Percentiles rank a stretch among this genome's conserved stretches.
Evolutionary conservation across 2,888 invertebrate species (phyloP).

Genomic region (Hemithea aestivaria): DNA sequence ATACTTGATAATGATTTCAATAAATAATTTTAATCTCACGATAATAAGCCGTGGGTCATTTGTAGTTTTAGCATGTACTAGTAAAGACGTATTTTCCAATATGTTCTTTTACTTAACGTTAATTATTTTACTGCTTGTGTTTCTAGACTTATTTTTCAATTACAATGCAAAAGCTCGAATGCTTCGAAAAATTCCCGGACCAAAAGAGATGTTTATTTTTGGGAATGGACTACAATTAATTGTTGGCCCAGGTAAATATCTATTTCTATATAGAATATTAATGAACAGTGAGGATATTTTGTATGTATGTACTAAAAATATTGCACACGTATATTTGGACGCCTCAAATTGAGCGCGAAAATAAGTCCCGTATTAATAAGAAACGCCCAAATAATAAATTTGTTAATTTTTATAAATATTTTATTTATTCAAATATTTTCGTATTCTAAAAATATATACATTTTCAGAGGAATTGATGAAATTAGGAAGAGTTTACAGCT

Average conservation of each 20-base stretch:
- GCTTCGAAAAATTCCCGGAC: constrained; percentile 44
- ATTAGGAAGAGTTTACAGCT: constrained; percentile 34
- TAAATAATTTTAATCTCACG: no score
- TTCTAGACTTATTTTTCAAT: constrained; percentile 38
- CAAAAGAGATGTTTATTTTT: constrained; percentile 36
- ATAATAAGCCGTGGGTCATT: background rate
- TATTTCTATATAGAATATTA: no score
- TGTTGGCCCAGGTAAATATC: constrained; percentile 39
- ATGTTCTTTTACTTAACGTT: constrained; percentile 34
- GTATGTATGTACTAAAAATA: no score
- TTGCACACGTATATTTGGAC: no score
- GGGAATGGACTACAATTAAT: constrained; percentile 39
- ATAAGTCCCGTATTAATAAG: no score
- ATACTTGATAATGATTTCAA: no score
- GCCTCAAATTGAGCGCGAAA: no score
- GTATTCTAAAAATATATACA: constrained; percentile 1
- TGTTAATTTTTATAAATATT: no score
- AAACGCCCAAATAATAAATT: no score
- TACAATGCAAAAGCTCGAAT: constrained; percentile 39
- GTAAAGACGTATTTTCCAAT: constrained; percentile 8
- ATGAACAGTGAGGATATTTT: no score
- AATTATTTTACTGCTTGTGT: constrained; percentile 29
- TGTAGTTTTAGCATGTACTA: constrained; percentile 2
- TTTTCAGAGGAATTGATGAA: constrained; percentile 48
- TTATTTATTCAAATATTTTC: background rate